Conservation (phyloP, 2,113 vertebrate genomes). For the Scopus umbretta region DNA sequence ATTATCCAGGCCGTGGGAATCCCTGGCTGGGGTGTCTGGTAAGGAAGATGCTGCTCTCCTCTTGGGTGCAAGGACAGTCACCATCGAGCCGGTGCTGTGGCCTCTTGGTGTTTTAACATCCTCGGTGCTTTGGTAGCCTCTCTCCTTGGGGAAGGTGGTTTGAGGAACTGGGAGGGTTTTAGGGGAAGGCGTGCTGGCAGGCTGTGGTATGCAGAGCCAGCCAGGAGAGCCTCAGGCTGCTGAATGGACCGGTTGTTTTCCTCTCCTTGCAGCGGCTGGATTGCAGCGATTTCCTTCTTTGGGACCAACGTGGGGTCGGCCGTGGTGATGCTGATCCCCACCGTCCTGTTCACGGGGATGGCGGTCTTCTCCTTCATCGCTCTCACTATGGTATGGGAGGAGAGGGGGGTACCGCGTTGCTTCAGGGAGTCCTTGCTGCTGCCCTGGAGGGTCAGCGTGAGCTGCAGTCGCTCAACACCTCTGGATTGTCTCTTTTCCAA, state of each 20-base stretch:
- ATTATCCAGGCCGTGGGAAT: constrained; percentile 95
- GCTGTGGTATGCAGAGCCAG: not conserved
- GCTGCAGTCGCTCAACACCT: not conserved
- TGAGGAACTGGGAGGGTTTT: not conserved
- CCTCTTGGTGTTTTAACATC: not conserved
- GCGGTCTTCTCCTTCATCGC: constrained; percentile 89
- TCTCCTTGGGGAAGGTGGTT: not conserved
- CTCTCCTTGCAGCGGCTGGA: constrained; percentile 85
- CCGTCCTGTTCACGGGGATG: constrained; percentile 90
- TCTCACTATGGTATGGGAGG: constrained; percentile 84
- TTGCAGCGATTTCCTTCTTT: constrained; percentile 91
- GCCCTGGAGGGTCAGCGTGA: fast-evolving
- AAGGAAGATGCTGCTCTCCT: constrained; percentile 46
- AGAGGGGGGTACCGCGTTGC: fast-evolving
- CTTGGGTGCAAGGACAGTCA: not conserved
- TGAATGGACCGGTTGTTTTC: fast-evolving
- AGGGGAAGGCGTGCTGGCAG: not conserved
- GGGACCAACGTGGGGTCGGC: constrained; percentile 88
- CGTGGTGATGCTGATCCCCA: constrained; percentile 93
- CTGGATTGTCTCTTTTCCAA: not conserved
- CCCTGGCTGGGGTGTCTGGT: constrained; percentile 98
- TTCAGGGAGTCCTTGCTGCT: not conserved
- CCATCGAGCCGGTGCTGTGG: fast-evolving
- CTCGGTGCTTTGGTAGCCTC: not conserved
- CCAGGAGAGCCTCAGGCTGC: not conserved